These are phyloP conservation scores for Drosophila multiciliata DNA, from an alignment of 2,888 invertebrate genomes.

Conservation along the genomic window DNA sequence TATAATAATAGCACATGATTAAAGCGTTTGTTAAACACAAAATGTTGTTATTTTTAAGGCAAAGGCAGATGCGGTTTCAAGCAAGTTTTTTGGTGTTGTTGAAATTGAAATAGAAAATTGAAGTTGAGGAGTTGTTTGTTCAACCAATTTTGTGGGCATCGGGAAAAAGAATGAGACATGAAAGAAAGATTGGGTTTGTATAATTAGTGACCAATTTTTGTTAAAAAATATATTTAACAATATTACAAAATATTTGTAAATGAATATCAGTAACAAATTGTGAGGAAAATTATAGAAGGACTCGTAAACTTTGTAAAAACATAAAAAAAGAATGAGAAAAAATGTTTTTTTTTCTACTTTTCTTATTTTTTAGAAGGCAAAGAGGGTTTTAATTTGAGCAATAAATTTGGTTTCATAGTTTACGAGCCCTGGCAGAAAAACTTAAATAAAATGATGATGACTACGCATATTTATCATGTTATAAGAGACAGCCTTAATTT, in stretches of 20 bases:
- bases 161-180: slow-evolving; percentile 35
- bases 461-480: neutral
- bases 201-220: slow-evolving; percentile 54
- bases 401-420: neutral
- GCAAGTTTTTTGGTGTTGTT: slow-evolving; percentile 21
- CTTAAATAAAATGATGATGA: slow-evolving; percentile 11
- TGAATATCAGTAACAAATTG: slow-evolving; percentile 20
- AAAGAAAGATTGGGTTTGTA: slow-evolving; percentile 40
- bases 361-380: neutral
- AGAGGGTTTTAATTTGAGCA: neutral
- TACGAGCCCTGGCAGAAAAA: slow-evolving; percentile 13
- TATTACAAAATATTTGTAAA: slow-evolving; percentile 2
- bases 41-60: slow-evolving; percentile 14
- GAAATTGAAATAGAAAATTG: slow-evolving; percentile 20
- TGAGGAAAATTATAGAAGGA: neutral
- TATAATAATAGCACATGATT: neutral
- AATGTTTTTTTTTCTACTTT: neutral
- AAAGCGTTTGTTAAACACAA: slow-evolving; percentile 40
- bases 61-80: slow-evolving; percentile 23
- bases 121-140: neutral
- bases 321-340: neutral
- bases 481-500: neutral
- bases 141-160: slow-evolving; percentile 42
- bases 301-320: slow-evolving; percentile 10
- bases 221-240: slow-evolving; percentile 4